Percentiles rank a stretch among this genome's conserved stretches.
phyloP scores from a whole-genome alignment of 1,140 invertebrate genomes.

The Grapholita molesta region DNA sequence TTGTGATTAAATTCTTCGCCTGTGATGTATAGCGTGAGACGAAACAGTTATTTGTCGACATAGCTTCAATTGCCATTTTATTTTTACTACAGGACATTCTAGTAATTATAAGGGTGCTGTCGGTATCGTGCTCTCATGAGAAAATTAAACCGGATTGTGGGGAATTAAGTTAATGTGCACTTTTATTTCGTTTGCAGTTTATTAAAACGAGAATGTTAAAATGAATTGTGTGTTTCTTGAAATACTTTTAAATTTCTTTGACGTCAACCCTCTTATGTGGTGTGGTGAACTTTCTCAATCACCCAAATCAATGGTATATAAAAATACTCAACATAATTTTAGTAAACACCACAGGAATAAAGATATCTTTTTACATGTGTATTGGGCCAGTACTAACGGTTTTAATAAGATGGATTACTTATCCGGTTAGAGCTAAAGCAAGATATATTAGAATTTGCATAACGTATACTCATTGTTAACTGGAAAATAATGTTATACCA shows the following conservation, averaged over 20 bases:
- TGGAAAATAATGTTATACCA: neutral
- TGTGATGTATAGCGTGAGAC: conserved; percentile 38
- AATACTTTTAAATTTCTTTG: conserved; percentile 31
- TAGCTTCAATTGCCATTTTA: conserved; percentile 37
- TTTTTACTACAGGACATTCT: conserved; percentile 33
- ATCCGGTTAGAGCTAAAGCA: neutral
- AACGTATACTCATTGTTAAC: neutral
- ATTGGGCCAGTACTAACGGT: no score
- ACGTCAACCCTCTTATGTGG: no score
- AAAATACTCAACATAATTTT: no score
- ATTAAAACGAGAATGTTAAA: neutral
- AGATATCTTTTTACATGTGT: no score
- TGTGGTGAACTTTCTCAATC: no score
- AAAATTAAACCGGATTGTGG: conserved; percentile 7
- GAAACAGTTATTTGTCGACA: conserved; percentile 37
- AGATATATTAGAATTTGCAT: conserved; percentile 28
- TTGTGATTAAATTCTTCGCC: conserved; percentile 69
- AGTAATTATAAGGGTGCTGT: conserved; percentile 16
- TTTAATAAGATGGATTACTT: neutral
- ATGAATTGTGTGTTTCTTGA: conserved; percentile 12
- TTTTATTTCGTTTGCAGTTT: neutral
- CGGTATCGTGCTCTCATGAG: neutral
- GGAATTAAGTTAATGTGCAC: neutral
- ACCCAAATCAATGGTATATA: no score
- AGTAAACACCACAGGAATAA: no score